phyloP scores from a whole-genome alignment of 1,140 invertebrate genomes.

The Fopius arisanus region DNA sequence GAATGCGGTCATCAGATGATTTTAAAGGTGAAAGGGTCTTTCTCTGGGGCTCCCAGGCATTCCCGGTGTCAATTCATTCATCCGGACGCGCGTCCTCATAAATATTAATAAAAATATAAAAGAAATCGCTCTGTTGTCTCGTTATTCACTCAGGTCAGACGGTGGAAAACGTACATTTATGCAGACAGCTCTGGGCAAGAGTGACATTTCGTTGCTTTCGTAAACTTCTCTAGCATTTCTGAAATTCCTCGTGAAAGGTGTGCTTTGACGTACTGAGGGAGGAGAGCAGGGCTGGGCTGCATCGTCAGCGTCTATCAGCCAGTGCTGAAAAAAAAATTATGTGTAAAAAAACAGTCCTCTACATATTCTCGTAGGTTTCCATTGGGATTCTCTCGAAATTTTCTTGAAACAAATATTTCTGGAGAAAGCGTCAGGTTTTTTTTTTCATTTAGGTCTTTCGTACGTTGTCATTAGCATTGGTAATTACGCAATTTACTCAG shows the following conservation, averaged over 20 bases:
- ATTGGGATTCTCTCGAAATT: no score
- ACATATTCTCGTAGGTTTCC: no score
- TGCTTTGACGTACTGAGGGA: slow-evolving; percentile 27
- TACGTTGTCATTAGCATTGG: no score
- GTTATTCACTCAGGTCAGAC: background rate
- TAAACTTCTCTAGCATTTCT: slow-evolving; percentile 25
- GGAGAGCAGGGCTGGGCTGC: slow-evolving; percentile 11
- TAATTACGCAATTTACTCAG: no score
- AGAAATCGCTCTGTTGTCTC: background rate
- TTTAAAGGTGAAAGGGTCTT: slow-evolving; percentile 25
- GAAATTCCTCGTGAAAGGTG: slow-evolving; percentile 28
- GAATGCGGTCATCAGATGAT: background rate
- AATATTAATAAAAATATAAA: background rate
- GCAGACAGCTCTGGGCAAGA: slow-evolving; percentile 25
- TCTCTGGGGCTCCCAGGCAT: background rate
- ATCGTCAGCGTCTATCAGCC: slow-evolving; percentile 30
- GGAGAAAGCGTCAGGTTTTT: no score
- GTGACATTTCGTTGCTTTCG: slow-evolving; percentile 32
- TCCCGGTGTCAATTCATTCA: background rate
- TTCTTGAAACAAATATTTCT: no score
- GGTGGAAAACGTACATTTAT: slow-evolving; percentile 20
- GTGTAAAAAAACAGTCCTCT: no score
- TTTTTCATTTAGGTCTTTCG: no score
- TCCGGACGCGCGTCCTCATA: background rate
- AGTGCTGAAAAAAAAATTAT: slow-evolving; percentile 26